A percentile compares a stretch with the other conserved stretches of the same genome.
Evolutionary conservation across 2,797 vertebrate genomes (phyloP).

Genomic region (Enteromius afrohamiltoni): DNA sequence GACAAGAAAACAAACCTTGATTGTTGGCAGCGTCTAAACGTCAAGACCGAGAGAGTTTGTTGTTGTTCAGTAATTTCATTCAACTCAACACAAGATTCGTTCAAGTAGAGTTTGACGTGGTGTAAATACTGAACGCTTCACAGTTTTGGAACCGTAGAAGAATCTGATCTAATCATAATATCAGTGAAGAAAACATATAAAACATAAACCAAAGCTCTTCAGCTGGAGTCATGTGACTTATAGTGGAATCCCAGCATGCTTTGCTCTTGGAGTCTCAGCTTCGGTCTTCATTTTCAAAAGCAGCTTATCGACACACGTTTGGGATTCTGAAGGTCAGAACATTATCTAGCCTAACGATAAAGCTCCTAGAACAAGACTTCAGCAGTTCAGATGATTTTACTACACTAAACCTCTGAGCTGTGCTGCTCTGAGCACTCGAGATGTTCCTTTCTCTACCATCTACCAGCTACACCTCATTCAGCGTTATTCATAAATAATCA

Average conservation of each 20-base stretch:
- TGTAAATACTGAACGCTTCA: not conserved
- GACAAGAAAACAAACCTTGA: conserved; percentile 63
- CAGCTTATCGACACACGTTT: not conserved
- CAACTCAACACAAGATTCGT: conserved; percentile 69
- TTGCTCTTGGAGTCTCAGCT: not conserved
- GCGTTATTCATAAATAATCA: not conserved
- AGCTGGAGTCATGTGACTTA: not conserved
- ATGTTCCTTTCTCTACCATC: not conserved
- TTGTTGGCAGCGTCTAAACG: conserved; percentile 57
- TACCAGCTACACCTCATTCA: not conserved
- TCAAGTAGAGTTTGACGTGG: conserved; percentile 74
- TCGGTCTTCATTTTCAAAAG: conserved; percentile 16
- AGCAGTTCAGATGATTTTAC: conserved; percentile 1
- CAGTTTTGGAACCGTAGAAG: conserved; percentile 65
- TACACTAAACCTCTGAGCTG: not conserved
- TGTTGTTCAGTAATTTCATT: conserved; percentile 57
- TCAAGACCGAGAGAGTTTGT: conserved; percentile 55
- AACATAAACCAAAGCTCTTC: not conserved
- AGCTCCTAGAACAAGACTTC: conserved; percentile 17
- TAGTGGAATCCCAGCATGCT: conserved; percentile 37
- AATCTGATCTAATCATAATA: conserved; percentile 73
- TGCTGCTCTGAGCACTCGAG: not conserved
- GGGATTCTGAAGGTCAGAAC: conserved; percentile 13
- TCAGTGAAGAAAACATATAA: conserved; percentile 52
- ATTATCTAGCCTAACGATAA: conserved; percentile 10